Conservation (phyloP, 1,140 invertebrate species). For the Penaeus japonicus region DNA sequence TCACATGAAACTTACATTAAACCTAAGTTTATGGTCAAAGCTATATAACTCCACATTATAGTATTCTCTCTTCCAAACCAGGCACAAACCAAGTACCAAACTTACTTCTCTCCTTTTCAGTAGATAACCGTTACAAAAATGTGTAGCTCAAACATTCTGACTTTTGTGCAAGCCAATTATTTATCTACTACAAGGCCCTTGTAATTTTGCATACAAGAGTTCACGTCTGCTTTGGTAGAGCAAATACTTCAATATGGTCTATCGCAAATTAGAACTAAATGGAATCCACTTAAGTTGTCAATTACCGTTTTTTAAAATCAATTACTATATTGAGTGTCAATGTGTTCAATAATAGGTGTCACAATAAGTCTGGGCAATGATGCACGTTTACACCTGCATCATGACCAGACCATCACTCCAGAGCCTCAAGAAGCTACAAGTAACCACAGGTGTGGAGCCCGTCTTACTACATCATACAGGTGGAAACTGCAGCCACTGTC, state of each 20-base stretch:
- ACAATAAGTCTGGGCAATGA: slow-evolving; percentile 51
- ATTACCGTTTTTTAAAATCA: no score
- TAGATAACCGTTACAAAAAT: no score
- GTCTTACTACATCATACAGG: slow-evolving; percentile 49
- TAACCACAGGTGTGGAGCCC: slow-evolving; percentile 49
- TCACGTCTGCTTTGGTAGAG: no score
- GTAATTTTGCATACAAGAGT: no score
- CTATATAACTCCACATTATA: slow-evolving; percentile 19
- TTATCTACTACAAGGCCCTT: no score
- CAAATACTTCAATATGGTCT: no score
- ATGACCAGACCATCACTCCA: slow-evolving; percentile 53
- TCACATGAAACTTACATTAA: slow-evolving; percentile 36
- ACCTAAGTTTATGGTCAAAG: not conserved
- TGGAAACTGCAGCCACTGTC: slow-evolving; percentile 41
- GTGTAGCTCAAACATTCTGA: no score
- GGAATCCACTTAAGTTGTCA: no score
- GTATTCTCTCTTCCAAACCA: not conserved
- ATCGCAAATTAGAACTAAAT: no score
- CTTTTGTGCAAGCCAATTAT: no score
- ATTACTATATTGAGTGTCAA: not conserved
- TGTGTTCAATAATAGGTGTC: slow-evolving; percentile 27
- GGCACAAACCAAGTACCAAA: no score
- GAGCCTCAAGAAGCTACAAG: slow-evolving; percentile 48
- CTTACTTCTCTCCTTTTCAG: no score
- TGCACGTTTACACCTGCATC: slow-evolving; percentile 55